Evolutionary conservation across 2,797 vertebrate genomes (phyloP).

Genomic region (Uromys caudimaculatus): DNA sequence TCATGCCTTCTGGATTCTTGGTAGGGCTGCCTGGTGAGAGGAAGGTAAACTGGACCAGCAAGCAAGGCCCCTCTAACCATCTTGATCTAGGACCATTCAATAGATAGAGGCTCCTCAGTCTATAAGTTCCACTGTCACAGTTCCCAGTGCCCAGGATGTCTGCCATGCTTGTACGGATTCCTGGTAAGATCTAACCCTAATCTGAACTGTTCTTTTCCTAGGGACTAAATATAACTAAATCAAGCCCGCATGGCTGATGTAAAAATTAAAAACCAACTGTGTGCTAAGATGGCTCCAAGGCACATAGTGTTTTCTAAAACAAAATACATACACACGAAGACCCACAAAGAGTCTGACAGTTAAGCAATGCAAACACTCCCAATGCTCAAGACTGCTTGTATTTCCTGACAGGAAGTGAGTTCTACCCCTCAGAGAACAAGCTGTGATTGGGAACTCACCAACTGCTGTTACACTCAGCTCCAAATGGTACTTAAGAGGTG

Average conservation of each 20-base stretch:
- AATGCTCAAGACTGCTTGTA: background rate
- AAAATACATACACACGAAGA: slow-evolving; percentile 5
- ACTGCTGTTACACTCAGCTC: background rate
- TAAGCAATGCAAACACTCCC: background rate
- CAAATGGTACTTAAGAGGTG: background rate
- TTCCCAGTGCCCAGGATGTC: background rate
- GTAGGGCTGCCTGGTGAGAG: background rate
- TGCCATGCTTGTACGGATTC: background rate
- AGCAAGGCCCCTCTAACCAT: background rate
- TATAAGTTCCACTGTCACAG: background rate
- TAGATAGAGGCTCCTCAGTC: background rate
- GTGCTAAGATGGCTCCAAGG: slow-evolving; percentile 4
- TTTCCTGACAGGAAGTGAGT: background rate
- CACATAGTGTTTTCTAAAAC: slow-evolving; percentile 37
- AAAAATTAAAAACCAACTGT: slow-evolving; percentile 10
- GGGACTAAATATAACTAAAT: background rate
- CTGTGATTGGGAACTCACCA: background rate
- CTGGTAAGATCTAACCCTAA: background rate
- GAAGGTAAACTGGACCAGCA: background rate
- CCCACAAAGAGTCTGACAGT: background rate
- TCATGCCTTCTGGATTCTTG: background rate
- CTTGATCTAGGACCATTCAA: background rate
- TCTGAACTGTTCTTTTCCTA: background rate
- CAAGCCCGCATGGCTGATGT: background rate
- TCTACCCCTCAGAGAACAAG: background rate